phyloP scores from a whole-genome alignment of 2,113 vertebrate species.

The Progne subis region DNA sequence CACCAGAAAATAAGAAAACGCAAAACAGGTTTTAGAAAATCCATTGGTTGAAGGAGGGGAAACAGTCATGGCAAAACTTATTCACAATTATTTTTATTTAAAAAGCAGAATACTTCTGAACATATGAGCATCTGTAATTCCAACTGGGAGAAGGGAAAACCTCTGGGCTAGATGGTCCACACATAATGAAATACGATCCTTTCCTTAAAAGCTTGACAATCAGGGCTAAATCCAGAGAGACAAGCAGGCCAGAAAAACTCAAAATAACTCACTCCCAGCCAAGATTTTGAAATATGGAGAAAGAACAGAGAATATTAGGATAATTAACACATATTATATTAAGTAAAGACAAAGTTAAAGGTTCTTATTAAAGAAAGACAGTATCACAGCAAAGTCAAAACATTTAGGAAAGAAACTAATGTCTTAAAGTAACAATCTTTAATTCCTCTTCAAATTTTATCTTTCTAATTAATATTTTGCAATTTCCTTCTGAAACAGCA shows the following conservation, averaged over 20 bases:
- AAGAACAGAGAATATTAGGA: background rate
- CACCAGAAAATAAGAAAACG: background rate
- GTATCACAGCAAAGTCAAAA: background rate
- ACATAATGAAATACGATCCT: background rate
- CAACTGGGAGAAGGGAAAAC: background rate
- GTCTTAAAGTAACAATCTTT: background rate
- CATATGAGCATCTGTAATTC: constrained; percentile 13
- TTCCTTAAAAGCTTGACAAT: background rate
- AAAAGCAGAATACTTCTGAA: background rate
- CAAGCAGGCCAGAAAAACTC: background rate
- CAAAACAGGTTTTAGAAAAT: background rate
- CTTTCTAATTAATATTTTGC: background rate
- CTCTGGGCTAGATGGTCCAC: background rate
- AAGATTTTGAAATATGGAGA: background rate
- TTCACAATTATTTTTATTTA: background rate
- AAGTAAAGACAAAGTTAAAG: background rate
- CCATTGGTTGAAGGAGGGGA: background rate
- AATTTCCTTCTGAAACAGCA: background rate
- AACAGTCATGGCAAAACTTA: background rate
- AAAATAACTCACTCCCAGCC: background rate
- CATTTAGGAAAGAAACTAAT: background rate
- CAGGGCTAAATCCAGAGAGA: background rate
- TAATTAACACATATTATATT: background rate
- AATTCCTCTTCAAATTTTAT: background rate
- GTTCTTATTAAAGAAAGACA: background rate